phyloP scores from a whole-genome alignment of 2,797 vertebrate species.

The Gobionotothen gibberifrons region DNA sequence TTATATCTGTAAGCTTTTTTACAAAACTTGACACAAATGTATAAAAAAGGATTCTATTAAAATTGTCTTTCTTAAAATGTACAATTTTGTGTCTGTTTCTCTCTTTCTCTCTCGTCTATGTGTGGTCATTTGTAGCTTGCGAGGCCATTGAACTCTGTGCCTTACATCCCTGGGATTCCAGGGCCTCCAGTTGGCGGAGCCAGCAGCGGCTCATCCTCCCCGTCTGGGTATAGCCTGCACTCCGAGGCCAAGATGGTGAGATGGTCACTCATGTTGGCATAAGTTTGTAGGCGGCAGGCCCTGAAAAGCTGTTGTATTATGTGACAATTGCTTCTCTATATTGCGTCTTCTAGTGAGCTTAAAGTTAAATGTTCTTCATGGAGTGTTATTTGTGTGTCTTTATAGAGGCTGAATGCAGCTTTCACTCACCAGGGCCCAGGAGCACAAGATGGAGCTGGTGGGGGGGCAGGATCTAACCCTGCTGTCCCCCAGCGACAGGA shows the following conservation, averaged over 20 bases:
- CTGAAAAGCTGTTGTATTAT: neutral
- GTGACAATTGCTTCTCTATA: too few relatives aligned
- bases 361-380: conserved; percentile 3
- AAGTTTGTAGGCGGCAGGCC: conserved; percentile 1
- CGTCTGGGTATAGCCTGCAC: conserved; percentile 87
- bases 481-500: conserved; percentile 91
- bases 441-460: conserved; percentile 85
- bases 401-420: conserved; percentile 94
- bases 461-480: conserved; percentile 85
- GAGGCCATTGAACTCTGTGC: conserved; percentile 90
- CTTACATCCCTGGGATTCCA: conserved; percentile 96
- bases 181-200: conserved; percentile 89
- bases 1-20: conserved; percentile 91
- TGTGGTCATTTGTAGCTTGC: conserved; percentile 84
- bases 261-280: conserved; percentile 8
- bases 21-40: neutral
- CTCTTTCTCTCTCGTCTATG: conserved; percentile 21
- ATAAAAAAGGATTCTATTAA: neutral
- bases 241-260: conserved; percentile 94
- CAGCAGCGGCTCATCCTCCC: conserved; percentile 88
- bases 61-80: neutral
- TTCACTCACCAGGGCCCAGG: conserved; percentile 88
- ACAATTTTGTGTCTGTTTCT: neutral
- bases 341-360: neutral
- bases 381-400: conserved; percentile 44